These are phyloP conservation scores for Heteromurus nitidus DNA, from an alignment of 2,888 invertebrate genomes.

Conservation along the genomic window DNA sequence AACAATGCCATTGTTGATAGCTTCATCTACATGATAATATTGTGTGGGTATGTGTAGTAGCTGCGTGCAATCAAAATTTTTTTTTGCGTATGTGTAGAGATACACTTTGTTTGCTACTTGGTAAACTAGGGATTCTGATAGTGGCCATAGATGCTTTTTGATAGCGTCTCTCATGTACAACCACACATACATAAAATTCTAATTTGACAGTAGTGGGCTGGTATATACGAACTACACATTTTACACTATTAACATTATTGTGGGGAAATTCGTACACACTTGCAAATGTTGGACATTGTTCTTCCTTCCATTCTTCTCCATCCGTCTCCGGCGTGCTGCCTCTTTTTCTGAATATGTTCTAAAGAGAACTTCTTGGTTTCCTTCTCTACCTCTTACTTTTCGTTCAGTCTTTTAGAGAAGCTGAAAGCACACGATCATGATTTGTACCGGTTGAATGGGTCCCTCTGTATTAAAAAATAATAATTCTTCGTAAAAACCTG, in stretches of 20 bases:
- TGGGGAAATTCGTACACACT: no score
- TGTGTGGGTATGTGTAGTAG: no score
- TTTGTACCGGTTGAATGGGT: constrained; percentile 2
- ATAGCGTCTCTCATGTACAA: not conserved
- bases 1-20: not conserved
- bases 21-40: constrained; percentile 3
- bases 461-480: not conserved
- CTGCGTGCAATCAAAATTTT: not conserved
- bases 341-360: not conserved
- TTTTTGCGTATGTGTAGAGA: not conserved
- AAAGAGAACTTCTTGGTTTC: not conserved
- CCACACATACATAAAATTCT: not conserved
- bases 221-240: not conserved
- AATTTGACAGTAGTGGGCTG: not conserved
- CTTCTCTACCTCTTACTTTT: not conserved
- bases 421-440: not conserved
- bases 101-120: not conserved
- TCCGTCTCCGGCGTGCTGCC: constrained; percentile 29
- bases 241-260: not conserved
- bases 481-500: no score
- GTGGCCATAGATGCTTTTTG: not conserved
- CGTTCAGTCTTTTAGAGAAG: not conserved
- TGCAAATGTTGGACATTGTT: not conserved
- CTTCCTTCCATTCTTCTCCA: constrained; percentile 42
- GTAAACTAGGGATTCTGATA: not conserved